Base-by-base conservation (phyloP, 2,113 vertebrate genomes). In the Prinia subflava region DNA sequence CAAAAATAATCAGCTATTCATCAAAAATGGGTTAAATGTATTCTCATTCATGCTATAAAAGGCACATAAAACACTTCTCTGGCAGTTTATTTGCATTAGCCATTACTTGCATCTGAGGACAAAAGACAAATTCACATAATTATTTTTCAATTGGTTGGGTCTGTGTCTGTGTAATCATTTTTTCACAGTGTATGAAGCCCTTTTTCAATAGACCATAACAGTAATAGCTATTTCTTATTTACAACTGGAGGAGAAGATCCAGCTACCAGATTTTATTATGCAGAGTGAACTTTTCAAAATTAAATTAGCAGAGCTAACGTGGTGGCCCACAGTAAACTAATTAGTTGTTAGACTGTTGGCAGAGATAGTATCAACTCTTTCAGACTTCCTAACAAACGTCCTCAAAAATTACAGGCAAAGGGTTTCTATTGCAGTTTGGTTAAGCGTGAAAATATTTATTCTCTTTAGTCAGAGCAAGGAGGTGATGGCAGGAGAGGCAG, bases 121-220 rank as follows among this genome's bases (percentile, higher is more conserved):
- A 92, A 95, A 97, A 92, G 96, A 93, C 87, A 94, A 76, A 84
- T 94, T 94, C 87, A 75, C 47, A 33, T 88, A 89, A 93, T 96
- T 83, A 94, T 88, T 94, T 97, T 93, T 84, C 96, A 94, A 70
- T 76, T 78, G 92, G 91, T 92, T 89, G 88, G 82, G 63, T 55
- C 95, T 96, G 87, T 69, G 83, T 71, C 94, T 96, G 79, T 67
- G 63, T 85, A 71, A 94, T 96, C 90, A 35, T 64, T 92, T 92
- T 97, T 93, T 91, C 55, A 33, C 85, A 79, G 85, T 42, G 46
- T 81, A 50, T 68, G 83, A 91, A 90, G 69, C 82, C 77, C 50
- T 92, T 96, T 75, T 76, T 95, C 92, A 68, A 52, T 59, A 95
- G 89, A 92, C 87, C 90, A n/a, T 47, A 65, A 55, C 35, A 21